phyloP scores from a whole-genome alignment of 2,888 invertebrate species.

The Drosophila austrosaltans region DNA sequence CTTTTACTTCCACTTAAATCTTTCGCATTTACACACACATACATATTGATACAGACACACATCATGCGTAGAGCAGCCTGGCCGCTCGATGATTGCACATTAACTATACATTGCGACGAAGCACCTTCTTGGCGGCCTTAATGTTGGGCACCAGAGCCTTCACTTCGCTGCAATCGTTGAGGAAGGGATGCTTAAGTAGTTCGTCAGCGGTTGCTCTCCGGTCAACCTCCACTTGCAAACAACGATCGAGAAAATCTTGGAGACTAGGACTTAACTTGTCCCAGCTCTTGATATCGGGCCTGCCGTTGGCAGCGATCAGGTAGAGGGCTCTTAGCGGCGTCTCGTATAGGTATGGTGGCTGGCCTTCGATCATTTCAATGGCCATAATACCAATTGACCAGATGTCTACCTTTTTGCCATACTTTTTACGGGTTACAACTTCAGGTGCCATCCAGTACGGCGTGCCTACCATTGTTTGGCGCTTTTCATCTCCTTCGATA shows the following conservation, averaged over 20 bases:
- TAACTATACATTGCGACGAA: slow-evolving; percentile 83
- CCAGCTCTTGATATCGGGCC: slow-evolving; percentile 94
- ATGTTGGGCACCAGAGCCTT: slow-evolving; percentile 94
- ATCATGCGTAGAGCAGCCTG: slow-evolving; percentile 72
- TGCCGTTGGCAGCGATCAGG: slow-evolving; percentile 96
- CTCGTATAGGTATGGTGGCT: slow-evolving; percentile 98
- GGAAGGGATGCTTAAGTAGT: slow-evolving; percentile 94
- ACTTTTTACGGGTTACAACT: slow-evolving; percentile 95
- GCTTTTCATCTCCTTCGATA: slow-evolving; percentile 95
- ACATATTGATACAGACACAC: slow-evolving; percentile 25
- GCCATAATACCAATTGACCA: slow-evolving; percentile 99
- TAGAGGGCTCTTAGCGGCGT: slow-evolving; percentile 96
- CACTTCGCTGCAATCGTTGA: slow-evolving; percentile 92
- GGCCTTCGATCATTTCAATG: slow-evolving; percentile 96
- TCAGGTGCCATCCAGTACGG: slow-evolving; percentile 99
- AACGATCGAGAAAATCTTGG: slow-evolving; percentile 93
- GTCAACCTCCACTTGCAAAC: slow-evolving; percentile 95
- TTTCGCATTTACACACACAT: neutral
- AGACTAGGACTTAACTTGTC: slow-evolving; percentile 90
- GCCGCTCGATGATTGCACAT: slow-evolving; percentile 76
- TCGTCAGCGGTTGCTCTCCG: slow-evolving; percentile 93
- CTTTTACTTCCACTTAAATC: neutral
- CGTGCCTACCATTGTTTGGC: slow-evolving; percentile 99
- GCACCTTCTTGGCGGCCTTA: slow-evolving; percentile 93
- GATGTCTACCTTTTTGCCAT: slow-evolving; percentile 96